Evolutionary conservation across 2,888 invertebrate genomes (phyloP), one percentile per base, ranked within the genome.

Genomic region (Tenodera sinensis): DNA sequence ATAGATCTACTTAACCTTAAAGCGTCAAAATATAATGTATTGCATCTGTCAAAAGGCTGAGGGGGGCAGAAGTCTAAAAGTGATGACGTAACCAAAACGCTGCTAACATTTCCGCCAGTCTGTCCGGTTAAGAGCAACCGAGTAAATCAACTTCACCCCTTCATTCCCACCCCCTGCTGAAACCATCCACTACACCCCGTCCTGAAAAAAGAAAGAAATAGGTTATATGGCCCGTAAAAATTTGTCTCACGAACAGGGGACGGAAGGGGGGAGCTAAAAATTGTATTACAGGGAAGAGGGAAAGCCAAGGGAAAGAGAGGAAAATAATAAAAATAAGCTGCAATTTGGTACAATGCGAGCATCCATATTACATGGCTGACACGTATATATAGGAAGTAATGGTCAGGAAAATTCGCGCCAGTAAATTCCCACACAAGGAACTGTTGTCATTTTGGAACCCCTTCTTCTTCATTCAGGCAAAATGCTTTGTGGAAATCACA

Each of bases 251-350:
- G 54, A 71, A 84, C 88, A 88, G 34, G 82, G 30, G 27, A 15
- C 7, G n/a, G 85, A 28, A 83, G 28, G 47, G 83, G 83, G 34
- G 20, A 82, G 88, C 88, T 83, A n/a, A 47, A 85, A 85, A 85
- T 47, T 85, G 42, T 85, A 27, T 71, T 71, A 71, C 54, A 34
- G 15, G 12, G 54, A 28, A 28, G 28, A 47, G 85, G n/a, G 28
- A 42, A 28, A 85, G 47, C 47, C 25, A 88, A 87, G 27, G 82
- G 86, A 83, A 83, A 85, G 84, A 83, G 12, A 87, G 93, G 93
- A 93, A 93, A 93, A 93, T 92, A 93, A 93, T 92, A 93, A 93
- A 93, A 93, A 93, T 93, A 93, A 93, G 93, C 93, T 93, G 93
- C 93, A 93, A 93, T 93, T 93, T 93, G 93, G 92, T 93, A 92